Evolutionary conservation across 2,797 vertebrate species (phyloP).

Genomic region (Phylloscopus collybita): DNA sequence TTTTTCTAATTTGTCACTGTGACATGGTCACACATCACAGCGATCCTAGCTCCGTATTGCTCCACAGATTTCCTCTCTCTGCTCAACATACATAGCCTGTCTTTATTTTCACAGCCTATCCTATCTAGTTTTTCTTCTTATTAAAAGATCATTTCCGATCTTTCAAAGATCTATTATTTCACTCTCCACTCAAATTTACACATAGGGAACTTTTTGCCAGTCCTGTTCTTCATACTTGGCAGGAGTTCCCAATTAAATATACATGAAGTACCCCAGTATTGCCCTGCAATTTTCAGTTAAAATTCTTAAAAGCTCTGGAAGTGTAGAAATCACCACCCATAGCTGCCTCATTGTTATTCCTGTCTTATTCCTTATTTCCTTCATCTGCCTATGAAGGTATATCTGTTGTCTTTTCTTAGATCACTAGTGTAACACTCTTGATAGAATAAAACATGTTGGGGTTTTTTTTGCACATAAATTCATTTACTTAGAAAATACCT

Average conservation of each 20-base stretch:
- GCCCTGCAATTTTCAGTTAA: background rate
- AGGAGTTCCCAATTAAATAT: background rate
- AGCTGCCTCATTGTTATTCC: background rate
- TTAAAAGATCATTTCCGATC: background rate
- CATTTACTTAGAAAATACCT: background rate
- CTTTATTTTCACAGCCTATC: background rate
- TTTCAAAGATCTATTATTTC: background rate
- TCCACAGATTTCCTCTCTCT: background rate
- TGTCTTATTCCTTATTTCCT: background rate
- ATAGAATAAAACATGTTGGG: background rate
- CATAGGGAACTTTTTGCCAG: background rate
- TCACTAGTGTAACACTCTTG: background rate
- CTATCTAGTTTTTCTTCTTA: background rate
- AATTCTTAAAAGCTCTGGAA: background rate
- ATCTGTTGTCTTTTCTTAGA: background rate
- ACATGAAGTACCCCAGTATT: background rate
- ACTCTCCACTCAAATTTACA: background rate
- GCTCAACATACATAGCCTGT: background rate
- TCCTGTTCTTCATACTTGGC: background rate
- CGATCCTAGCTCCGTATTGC: background rate
- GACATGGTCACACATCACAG: background rate
- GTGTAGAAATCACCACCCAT: background rate
- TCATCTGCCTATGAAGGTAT: background rate
- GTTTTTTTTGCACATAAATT: background rate
- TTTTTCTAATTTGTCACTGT: slow-evolving; percentile 45